A percentile compares a stretch with the other conserved stretches of the same genome.
phyloP scores from a whole-genome alignment of 1,140 invertebrate species.

The Drosophila persimilis region DNA sequence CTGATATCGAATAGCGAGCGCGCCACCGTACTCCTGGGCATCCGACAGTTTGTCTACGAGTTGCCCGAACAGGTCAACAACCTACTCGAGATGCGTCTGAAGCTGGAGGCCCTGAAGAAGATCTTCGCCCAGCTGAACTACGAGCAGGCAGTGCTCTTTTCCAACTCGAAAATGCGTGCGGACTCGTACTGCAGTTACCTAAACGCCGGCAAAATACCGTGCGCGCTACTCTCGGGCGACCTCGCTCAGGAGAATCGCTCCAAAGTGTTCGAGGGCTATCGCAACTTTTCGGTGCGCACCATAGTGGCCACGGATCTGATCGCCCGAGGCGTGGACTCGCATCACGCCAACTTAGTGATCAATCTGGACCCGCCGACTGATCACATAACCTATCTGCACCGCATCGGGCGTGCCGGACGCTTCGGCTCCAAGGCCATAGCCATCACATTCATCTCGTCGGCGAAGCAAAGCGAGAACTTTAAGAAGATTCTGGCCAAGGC shows the following conservation, averaged over 20 bases:
- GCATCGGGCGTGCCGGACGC: constrained; percentile 96
- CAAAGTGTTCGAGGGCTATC: constrained; percentile 89
- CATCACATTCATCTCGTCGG: constrained; percentile 86
- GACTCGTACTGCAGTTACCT: constrained; percentile 89
- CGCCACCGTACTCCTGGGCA: constrained; percentile 87
- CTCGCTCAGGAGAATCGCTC: constrained; percentile 91
- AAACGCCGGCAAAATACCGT: constrained; percentile 86
- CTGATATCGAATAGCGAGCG: constrained; percentile 87
- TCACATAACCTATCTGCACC: constrained; percentile 95
- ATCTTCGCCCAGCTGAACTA: constrained; percentile 90
- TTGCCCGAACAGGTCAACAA: constrained; percentile 86
- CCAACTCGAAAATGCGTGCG: constrained; percentile 91
- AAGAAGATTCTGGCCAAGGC: constrained; percentile 84
- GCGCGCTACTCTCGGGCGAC: constrained; percentile 88
- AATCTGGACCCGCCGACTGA: constrained; percentile 95
- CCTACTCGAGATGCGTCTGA: constrained; percentile 87
- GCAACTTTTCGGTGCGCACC: constrained; percentile 91
- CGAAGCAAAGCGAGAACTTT: constrained; percentile 86
- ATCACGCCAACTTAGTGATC: constrained; percentile 96
- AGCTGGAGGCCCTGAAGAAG: constrained; percentile 88
- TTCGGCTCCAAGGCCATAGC: constrained; percentile 91
- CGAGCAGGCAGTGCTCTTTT: constrained; percentile 96
- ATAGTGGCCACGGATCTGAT: constrained; percentile 96
- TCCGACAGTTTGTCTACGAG: constrained; percentile 89
- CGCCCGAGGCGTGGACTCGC: constrained; percentile 94